Base-by-base conservation (phyloP, 2,797 vertebrate species). In the Onychomys torridus region DNA sequence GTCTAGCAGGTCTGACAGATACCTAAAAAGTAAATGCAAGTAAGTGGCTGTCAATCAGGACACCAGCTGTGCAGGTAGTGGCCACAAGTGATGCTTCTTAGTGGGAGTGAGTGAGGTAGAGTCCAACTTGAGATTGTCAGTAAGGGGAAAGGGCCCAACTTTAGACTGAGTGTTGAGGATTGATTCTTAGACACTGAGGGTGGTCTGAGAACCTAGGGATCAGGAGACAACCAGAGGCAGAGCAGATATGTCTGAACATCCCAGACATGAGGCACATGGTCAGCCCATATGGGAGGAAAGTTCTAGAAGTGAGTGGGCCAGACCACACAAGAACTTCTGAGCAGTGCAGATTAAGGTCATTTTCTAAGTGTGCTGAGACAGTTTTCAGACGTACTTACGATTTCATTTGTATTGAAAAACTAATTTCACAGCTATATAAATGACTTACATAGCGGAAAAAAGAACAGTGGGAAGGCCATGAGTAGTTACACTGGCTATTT, bases 71-170 rank as follows among this genome's bases (percentile, higher is more conserved):
- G 27, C 32, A 55, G 69, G 65, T 34, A 23, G 21, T 57, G 37
- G 29, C 34, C 2, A 8, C 21, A 34, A 29, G 25, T 55, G 49
- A 7, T 4, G 12, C 34, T 2, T 25, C 2, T 0, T 1, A 2
- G 25, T 52, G 17, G 13, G 19, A 34, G 27, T 23, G 52, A 43
- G 25, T 6, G 9, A 69, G 49, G 6, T 67, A 25, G n/a, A 61
- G 57, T 61, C 37, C 40, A 63, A 23, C 37, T 81, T 27, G 79
- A 82, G 55, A 55, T 43, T 65, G 82, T 46, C 21, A 43, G 17
- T 32, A 16, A 84, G 82, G 27, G 14, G 29, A 49, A 34, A 65
- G 40, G 59, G 61, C 21, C 61, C 6, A 14, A n/a, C 40, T n/a
- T 40, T 14, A 61, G 59, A 40, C 8, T 0, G 2, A 37, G 46